Evolutionary conservation across 92 coral and sea anemone genomes (phyloP).

Genomic region (Heteractis magnifica): DNA sequence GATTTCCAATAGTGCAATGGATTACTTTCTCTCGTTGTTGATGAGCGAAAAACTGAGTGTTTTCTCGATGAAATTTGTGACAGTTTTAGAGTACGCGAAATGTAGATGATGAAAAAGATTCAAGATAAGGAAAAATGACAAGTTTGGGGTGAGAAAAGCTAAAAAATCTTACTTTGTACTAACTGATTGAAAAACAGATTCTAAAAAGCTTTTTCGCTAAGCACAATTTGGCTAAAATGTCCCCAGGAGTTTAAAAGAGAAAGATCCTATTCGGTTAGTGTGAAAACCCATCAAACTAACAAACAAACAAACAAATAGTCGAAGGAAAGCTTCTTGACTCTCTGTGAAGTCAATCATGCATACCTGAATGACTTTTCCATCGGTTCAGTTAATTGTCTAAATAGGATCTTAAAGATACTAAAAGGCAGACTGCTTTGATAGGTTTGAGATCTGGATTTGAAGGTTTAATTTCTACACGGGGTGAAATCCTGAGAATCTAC

Average conservation of each 20-base stretch:
- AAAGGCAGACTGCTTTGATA: not conserved
- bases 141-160: no score
- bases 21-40: not conserved
- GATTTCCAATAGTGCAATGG: not conserved
- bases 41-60: not conserved
- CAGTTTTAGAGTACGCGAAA: not conserved
- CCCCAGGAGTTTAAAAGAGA: not conserved
- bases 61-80: not conserved
- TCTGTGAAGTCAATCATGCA: not conserved
- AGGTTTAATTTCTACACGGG: no score
- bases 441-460: not conserved
- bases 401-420: slow-evolving; percentile 4
- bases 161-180: not conserved
- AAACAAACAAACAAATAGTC: not conserved
- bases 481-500: no score
- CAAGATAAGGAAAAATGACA: not conserved
- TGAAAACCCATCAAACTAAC: slow-evolving; percentile 3
- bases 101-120: not conserved
- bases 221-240: not conserved
- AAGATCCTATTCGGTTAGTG: not conserved
- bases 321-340: not conserved
- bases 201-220: slow-evolving; percentile 4
- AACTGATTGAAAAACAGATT: not conserved
- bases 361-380: not conserved
- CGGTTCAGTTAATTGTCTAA: not conserved